Evolutionary conservation across 2,888 invertebrate species (phyloP), one percentile per base, ranked within the genome.

Genomic region (Lycaena phlaeas): DNA sequence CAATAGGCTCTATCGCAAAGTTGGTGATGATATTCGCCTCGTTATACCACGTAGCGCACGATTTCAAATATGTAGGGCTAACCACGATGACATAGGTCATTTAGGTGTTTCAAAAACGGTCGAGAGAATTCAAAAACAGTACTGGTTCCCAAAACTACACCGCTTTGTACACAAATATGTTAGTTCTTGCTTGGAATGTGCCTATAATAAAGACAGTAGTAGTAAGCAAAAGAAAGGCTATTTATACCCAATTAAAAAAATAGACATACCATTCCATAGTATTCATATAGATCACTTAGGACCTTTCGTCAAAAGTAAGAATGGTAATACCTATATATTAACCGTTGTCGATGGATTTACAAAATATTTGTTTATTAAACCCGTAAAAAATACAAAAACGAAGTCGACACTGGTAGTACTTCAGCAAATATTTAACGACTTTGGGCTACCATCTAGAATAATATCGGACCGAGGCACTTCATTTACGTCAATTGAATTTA

Each of bases 271-370:
- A 0, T 68, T 81, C 26, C 58, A 72, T 36, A 70, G 65, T 0
- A 18, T 76, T 9, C 71, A 76, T 43, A 38, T 76, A 0, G 74
- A 77, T 47, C 73, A 76, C 45, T 40, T 75, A 2, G 70, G 72
- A 2, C 71, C 69, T 3, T 76, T 72, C 43, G 52, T 56, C 4
- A 57, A 49, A n/a, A 63, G 56, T 27, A 51, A 43, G 5, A 50
- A 39, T 0, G 56, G 56, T n/a, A 69, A 71, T 41, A 46, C 45
- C 3, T 50, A 70, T 26, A 45, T 50, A 7, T 40, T 75, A n/a
- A 59, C 53, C 1, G 41, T 58, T 2, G 56, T 74, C 0, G 70
- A 71, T 37, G 64, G 51, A 0, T 70, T 73, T 28, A 68, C 64
- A 0, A 69, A 70, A 41, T 68, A 57, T 44, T 44, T 57, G 1